Base-by-base conservation (phyloP, 2,888 invertebrate genomes). In the Habrosyne pyritoides region DNA sequence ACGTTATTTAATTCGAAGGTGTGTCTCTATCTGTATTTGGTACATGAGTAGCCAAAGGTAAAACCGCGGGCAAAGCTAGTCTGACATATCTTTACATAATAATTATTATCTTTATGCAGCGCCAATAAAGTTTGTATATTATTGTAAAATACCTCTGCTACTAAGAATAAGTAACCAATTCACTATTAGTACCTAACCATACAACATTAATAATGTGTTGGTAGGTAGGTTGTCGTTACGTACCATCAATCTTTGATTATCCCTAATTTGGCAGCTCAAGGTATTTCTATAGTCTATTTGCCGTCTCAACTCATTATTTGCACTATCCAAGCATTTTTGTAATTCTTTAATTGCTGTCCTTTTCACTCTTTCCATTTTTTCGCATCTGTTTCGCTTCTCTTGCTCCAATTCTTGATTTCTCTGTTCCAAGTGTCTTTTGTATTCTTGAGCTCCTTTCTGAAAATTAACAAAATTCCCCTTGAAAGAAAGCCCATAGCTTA, bases 261-360 rank as follows among this genome's bases (percentile, higher is more conserved):
- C 82, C 24, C 68, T 73, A 42, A 90, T 86, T 61, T 92, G 92
- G 12, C 60, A 60, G 2, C 64, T 78, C 59, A 92, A 69, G 21
- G 64, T 73, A n/a, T 84, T 77, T 57, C 85, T 83, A 56, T 89
- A 91, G 6, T 87, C 82, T 3, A 84, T 70, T 57, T 91, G 92
- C 30, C 74, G 75, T 51, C 63, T 72, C 49, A 90, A 55, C 61
- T 89, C 91, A 3, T 80, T 71, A 26, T 85, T 81, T 0, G 90
- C 87, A 26, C 66, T 74, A 2, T 82, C 71, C 21, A 91, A 61
- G 22, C 75, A 80, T 3, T 71, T 76, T 18, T 79, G 75, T 1
- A 90, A 61, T 59, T 92, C 90, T 6, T 56, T 62, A 30, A 79
- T 63, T 0, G 91, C 89, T 1, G 67, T 74, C 22, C 71, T 69